phyloP scores from a whole-genome alignment of 2,888 invertebrate species.

The Argyresthia goedartella region DNA sequence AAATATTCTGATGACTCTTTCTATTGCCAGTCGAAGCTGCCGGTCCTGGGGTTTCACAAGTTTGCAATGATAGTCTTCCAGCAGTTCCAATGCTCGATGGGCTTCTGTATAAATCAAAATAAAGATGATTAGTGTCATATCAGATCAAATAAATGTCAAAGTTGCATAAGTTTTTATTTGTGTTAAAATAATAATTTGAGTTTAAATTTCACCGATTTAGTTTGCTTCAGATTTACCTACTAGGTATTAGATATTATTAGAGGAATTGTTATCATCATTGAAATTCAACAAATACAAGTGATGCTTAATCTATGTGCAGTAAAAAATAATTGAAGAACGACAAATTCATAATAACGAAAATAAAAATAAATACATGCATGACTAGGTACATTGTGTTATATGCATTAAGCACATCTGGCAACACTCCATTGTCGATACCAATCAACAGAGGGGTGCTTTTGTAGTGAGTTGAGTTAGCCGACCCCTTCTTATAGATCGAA shows the following conservation, averaged over 20 bases:
- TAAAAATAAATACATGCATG: not conserved
- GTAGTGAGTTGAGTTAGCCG: slow-evolving; percentile 17
- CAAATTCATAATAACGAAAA: not conserved
- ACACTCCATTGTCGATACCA: slow-evolving; percentile 33
- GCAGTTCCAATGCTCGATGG: slow-evolving; percentile 96
- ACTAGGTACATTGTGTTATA: not conserved
- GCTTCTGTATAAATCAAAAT: slow-evolving; percentile 77
- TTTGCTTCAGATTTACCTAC: too few relatives aligned
- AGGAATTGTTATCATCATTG: too few relatives aligned
- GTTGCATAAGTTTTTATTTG: too few relatives aligned
- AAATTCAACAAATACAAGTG: too few relatives aligned
- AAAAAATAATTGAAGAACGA: too few relatives aligned
- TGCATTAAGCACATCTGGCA: slow-evolving; percentile 18
- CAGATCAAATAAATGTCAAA: too few relatives aligned
- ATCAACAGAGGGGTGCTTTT: slow-evolving; percentile 35
- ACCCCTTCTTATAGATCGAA: slow-evolving; percentile 20
- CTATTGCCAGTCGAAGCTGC: slow-evolving; percentile 95
- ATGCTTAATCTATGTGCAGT: too few relatives aligned
- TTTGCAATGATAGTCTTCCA: slow-evolving; percentile 98
- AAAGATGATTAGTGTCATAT: not conserved
- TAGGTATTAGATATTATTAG: too few relatives aligned
- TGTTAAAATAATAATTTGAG: too few relatives aligned
- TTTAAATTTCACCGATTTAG: too few relatives aligned
- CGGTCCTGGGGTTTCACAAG: slow-evolving; percentile 94
- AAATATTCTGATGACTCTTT: slow-evolving; percentile 97